A percentile compares a stretch with the other conserved stretches of the same genome.
These are phyloP conservation scores for Syngnathus floridae DNA, from an alignment of 2,113 vertebrate genomes.

Conservation along the genomic window DNA sequence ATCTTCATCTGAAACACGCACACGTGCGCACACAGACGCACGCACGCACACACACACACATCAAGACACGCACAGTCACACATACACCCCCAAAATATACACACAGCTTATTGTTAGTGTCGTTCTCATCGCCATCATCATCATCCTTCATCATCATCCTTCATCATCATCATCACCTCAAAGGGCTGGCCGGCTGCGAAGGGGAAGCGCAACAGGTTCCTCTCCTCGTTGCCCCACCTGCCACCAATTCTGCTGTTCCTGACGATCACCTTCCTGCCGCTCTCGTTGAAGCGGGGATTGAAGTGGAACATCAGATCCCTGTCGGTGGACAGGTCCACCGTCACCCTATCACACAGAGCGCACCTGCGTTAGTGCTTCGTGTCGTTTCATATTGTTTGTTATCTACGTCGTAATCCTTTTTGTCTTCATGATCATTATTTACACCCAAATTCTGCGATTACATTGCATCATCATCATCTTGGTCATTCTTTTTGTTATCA, in stretches of 20 bases:
- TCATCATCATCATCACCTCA: conserved; percentile 25
- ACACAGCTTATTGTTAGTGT: not conserved
- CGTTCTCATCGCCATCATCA: not conserved
- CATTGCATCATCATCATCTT: too few relatives aligned
- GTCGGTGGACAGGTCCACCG: not conserved
- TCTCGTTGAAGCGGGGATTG: conserved; percentile 54
- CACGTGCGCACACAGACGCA: not conserved
- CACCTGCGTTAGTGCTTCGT: too few relatives aligned
- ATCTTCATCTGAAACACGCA: conserved; percentile 48
- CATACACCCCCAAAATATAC: not conserved
- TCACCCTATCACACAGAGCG: conserved; percentile 31
- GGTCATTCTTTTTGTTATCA: not conserved
- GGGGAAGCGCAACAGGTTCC: conserved; percentile 22
- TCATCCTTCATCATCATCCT: too few relatives aligned
- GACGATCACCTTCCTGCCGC: conserved; percentile 22
- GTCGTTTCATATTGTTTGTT: too few relatives aligned
- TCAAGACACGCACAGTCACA: not conserved
- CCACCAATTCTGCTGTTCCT: conserved; percentile 30
- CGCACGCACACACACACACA: not conserved
- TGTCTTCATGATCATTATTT: too few relatives aligned
- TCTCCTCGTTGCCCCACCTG: conserved; percentile 50
- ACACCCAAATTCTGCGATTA: too few relatives aligned
- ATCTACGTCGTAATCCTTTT: not conserved
- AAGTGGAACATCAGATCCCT: conserved; percentile 44
- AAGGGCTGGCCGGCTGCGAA: conserved; percentile 32